phyloP scores from a whole-genome alignment of 2,888 invertebrate species.

The Agrochola circellaris region DNA sequence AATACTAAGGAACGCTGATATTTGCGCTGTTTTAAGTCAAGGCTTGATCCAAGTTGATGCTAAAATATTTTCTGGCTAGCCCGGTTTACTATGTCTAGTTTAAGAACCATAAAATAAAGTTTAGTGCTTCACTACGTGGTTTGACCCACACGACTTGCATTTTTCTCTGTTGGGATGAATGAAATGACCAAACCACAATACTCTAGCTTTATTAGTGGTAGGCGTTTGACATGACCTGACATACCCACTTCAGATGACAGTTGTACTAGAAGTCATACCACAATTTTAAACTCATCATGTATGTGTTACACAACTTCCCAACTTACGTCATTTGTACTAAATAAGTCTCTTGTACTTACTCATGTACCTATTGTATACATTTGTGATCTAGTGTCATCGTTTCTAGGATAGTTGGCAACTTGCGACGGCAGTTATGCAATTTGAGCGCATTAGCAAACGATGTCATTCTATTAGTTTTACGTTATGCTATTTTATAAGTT shows the following conservation, averaged over 20 bases:
- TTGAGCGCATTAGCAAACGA: slow-evolving; percentile 23
- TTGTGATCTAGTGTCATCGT: slow-evolving; percentile 54
- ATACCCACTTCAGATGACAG: not conserved
- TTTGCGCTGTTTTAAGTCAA: not conserved
- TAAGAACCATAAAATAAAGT: not conserved
- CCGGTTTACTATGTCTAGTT: not conserved
- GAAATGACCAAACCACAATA: slow-evolving; percentile 13
- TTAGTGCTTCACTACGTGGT: not conserved
- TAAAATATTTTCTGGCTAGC: not conserved
- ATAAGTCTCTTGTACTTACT: slow-evolving; percentile 34
- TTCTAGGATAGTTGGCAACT: slow-evolving; percentile 36
- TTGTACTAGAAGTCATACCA: not conserved
- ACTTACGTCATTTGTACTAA: slow-evolving; percentile 50
- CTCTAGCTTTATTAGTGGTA: slow-evolving; percentile 8
- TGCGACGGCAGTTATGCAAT: slow-evolving; percentile 50
- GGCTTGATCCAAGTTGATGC: not conserved
- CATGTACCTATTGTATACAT: slow-evolving; percentile 39
- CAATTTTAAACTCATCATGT: slow-evolving; percentile 18
- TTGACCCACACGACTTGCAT: not conserved
- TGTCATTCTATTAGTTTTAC: slow-evolving; percentile 21
- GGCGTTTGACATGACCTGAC: slow-evolving; percentile 18
- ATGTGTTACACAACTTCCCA: slow-evolving; percentile 30
- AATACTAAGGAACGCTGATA: not conserved
- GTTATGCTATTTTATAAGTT: slow-evolving; percentile 4
- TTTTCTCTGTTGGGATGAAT: slow-evolving; percentile 21